Percentiles rank a stretch among this genome's conserved stretches.
Evolutionary conservation across 2,797 vertebrate genomes (phyloP).

Genomic region (Cyclopterus lumpus): DNA sequence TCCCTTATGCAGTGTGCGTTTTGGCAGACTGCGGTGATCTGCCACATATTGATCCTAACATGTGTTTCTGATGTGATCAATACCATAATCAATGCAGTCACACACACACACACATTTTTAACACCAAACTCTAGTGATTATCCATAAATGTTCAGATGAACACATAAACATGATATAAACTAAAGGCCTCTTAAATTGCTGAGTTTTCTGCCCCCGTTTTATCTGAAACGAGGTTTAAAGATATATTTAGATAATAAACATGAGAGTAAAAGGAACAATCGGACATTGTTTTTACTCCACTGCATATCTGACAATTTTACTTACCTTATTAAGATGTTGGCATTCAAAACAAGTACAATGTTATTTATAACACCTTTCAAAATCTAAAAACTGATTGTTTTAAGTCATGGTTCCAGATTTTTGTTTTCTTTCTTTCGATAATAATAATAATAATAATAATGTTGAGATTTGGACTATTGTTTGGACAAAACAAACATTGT

Average conservation of each 20-base stretch:
- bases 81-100: slow-evolving; percentile 42
- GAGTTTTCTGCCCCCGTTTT: background rate
- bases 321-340: background rate
- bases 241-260: background rate
- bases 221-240: background rate
- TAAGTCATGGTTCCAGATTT: background rate
- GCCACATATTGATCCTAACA: slow-evolving; percentile 36
- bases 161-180: background rate
- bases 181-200: background rate
- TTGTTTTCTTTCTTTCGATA: background rate
- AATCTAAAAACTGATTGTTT: too few relatives aligned
- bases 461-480: background rate
- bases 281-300: background rate
- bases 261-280: background rate
- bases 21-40: slow-evolving; percentile 29
- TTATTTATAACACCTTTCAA: too few relatives aligned
- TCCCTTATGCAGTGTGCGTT: slow-evolving; percentile 14
- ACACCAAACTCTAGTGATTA: background rate
- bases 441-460: background rate
- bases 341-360: too few relatives aligned
- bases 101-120: slow-evolving; percentile 1
- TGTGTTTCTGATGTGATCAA: slow-evolving; percentile 51
- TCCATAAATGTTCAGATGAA: background rate
- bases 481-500: background rate
- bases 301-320: background rate